These are phyloP conservation scores for Nerophis lumbriciformis DNA, from an alignment of 2,113 vertebrate genomes.

Conservation along the genomic window DNA sequence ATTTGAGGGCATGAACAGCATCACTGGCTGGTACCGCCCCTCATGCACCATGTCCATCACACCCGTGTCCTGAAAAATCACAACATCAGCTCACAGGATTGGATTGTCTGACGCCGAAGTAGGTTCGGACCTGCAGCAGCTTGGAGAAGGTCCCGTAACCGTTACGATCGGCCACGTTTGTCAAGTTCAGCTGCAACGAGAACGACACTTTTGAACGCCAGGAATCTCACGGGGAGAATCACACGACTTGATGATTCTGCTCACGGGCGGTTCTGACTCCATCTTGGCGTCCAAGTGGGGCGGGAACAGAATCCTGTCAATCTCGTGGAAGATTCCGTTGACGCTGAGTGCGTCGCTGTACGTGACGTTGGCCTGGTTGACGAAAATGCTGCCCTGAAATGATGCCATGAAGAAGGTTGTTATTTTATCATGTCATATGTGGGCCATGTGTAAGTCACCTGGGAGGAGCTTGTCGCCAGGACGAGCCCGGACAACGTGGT, in stretches of 20 bases:
- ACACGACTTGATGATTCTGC: neutral
- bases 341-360: conserved; percentile 67
- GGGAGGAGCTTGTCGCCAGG: conserved; percentile 64
- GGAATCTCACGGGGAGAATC: no score
- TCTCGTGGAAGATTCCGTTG: conserved; percentile 86
- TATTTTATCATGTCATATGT: no score
- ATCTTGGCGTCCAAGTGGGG: conserved; percentile 43
- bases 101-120: no score
- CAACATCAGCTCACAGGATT: neutral
- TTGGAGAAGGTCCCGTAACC: conserved; percentile 80
- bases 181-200: conserved; percentile 70
- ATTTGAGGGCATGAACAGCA: conserved; percentile 85
- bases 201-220: no score
- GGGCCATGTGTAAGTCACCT: conserved; percentile 65
- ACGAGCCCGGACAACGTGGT: conserved; percentile 81
- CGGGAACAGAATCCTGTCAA: conserved; percentile 77
- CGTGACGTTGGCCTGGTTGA: conserved; percentile 77
- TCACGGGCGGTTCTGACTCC: conserved; percentile 45
- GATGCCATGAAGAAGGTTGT: no score
- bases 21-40: conserved; percentile 76
- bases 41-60: conserved; percentile 72
- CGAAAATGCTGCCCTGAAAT: conserved; percentile 69
- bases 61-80: conserved; percentile 74
- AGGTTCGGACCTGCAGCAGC: conserved; percentile 78
- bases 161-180: conserved; percentile 68